Conservation (phyloP, 2,797 vertebrate genomes). For the Pseudochromis fuscus region DNA sequence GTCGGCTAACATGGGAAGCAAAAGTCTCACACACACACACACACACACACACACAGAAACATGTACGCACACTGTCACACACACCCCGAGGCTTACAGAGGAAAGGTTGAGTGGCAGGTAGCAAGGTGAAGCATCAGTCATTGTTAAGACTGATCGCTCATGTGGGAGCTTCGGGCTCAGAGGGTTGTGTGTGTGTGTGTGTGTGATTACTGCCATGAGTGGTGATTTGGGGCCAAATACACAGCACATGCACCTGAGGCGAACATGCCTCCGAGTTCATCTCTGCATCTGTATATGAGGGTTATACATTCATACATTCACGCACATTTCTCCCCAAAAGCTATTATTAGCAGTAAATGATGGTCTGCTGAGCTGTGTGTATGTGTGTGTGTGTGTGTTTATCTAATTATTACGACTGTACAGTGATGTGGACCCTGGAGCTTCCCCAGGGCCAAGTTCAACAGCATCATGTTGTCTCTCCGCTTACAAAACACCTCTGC, state of each 20-base stretch:
- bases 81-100: conserved; percentile 50
- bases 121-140: conserved; percentile 64
- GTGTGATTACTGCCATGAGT: conserved; percentile 43
- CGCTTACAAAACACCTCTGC: conserved; percentile 59
- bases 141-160: conserved; percentile 48
- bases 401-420: conserved; percentile 51
- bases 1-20: conserved; percentile 41
- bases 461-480: conserved; percentile 64
- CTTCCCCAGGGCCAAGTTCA: conserved; percentile 62
- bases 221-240: conserved; percentile 33
- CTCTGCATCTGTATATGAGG: conserved; percentile 16
- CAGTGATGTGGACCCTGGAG: conserved; percentile 60
- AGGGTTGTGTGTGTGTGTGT: conserved; percentile 15
- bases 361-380: conserved; percentile 33
- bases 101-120: conserved; percentile 70
- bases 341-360: conserved; percentile 50
- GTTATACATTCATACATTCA: conserved; percentile 43
- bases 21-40: conserved; percentile 22
- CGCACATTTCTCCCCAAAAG: conserved; percentile 25
- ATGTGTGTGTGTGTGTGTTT: conserved; percentile 11
- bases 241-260: conserved; percentile 39
- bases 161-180: conserved; percentile 42
- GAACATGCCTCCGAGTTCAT: conserved; percentile 14
- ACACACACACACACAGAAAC: not conserved
- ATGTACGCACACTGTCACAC: conserved; percentile 9